Evolutionary conservation across 2,888 invertebrate genomes (phyloP).

Genomic region (Drosophila macrothrix): DNA sequence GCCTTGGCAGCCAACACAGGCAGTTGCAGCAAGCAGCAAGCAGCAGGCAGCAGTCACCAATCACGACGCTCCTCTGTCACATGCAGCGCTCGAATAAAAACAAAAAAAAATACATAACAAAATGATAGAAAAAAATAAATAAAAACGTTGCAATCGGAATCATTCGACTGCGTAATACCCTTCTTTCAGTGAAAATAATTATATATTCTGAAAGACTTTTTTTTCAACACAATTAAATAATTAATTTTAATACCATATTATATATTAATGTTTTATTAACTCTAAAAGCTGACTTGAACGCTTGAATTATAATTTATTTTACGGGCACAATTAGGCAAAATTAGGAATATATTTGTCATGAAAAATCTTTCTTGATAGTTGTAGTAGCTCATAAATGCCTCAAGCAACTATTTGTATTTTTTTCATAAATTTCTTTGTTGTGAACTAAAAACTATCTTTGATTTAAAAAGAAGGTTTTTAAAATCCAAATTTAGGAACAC

Average conservation of each 20-base stretch:
- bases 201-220: background rate
- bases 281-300: background rate
- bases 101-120: conserved; percentile 21
- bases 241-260: background rate
- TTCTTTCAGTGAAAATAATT: background rate
- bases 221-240: background rate
- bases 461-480: no score
- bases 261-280: background rate
- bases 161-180: background rate
- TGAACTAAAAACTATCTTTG: no score
- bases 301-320: background rate
- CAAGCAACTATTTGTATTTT: background rate
- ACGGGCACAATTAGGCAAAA: background rate
- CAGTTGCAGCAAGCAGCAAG: conserved; percentile 10
- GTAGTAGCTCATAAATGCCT: background rate
- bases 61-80: conserved; percentile 39
- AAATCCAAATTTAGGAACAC: background rate
- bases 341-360: background rate
- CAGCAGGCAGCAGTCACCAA: conserved; percentile 27
- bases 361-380: background rate
- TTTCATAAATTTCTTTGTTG: no score
- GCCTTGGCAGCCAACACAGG: conserved; percentile 15
- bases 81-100: conserved; percentile 64
- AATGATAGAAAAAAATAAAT: background rate
- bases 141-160: background rate